These are phyloP conservation scores for Alcedo quadribrachys DNA, from an alignment of 2,797 vertebrate species.

Conservation along the genomic window DNA sequence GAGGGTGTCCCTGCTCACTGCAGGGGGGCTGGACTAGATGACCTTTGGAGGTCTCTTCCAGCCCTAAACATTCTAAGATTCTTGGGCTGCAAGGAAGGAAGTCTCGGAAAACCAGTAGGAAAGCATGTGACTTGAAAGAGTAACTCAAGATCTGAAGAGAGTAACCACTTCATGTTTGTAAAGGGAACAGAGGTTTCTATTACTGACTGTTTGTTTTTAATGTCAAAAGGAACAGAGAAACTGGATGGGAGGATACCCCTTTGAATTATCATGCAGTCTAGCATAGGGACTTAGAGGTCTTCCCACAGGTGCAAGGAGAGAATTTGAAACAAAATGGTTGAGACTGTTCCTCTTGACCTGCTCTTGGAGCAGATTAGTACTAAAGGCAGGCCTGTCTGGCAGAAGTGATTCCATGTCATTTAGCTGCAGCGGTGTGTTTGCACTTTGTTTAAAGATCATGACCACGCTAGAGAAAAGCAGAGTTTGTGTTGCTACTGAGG, in stretches of 20 bases:
- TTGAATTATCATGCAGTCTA: background rate
- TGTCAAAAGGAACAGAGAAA: background rate
- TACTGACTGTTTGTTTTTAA: background rate
- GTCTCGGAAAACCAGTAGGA: background rate
- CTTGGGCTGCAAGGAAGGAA: background rate
- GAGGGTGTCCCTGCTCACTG: no score
- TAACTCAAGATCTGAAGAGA: background rate
- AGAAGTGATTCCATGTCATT: background rate
- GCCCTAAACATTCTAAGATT: background rate
- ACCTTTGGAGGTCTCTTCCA: no score
- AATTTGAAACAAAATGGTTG: background rate
- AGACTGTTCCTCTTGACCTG: background rate
- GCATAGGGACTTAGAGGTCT: accelerated
- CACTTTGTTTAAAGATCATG: background rate
- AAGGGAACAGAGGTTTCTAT: background rate
- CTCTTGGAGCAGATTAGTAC: background rate
- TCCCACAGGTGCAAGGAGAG: background rate
- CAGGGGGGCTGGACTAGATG: no score
- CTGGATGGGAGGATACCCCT: background rate
- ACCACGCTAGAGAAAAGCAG: background rate
- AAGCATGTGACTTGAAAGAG: background rate
- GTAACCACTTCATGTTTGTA: background rate
- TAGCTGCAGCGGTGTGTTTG: background rate
- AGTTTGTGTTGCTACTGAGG: background rate
- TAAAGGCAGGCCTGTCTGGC: background rate